Evolutionary conservation across 2,888 invertebrate genomes (phyloP), one percentile per base, ranked within the genome.

Genomic region (Cosmorhoe ocellata): DNA sequence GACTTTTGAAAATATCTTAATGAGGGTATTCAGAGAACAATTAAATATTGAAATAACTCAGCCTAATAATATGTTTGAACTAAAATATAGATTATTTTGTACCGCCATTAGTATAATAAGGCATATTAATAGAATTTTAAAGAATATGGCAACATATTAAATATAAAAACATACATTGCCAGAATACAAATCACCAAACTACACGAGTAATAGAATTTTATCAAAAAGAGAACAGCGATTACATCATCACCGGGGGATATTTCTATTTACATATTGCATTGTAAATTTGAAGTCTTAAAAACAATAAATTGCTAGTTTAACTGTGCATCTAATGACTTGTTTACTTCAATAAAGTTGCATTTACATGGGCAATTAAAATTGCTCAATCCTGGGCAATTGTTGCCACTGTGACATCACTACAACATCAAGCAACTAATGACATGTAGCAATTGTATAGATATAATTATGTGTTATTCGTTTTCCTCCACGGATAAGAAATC

Each of bases 121-220:
- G 47, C 52, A 47, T 41, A 55, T 56, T 38, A 38, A 53, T 54
- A 55, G 41, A 58, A 55, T 47, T 51, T 50, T 45, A 49, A 9
- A 44, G 37, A 43, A 37, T 45, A 49, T 57, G 54, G 52, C 49
- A 58, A 61, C 48, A 59, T 56, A 55, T 46, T 39, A 40, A 18
- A 45, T 52, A 47, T 24, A 41, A 45, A 34, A 33, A 43, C 8
- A 40, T 46, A 51, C 12, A 39, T 52, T 52, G 52, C 52, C 52
- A 52, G 42, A 47, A 41, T 38, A 45, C 40, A 45, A 34, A 47
- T 33, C 22, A 48, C 34, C 32, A 32, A 33, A 39, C 11, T 24
- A 36, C 31, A 26, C 28, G 28, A 37, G 22, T 6, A 14, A 32
- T 14, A 31, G 26, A 36, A 48, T 42, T 48, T 48, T 26, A 41